Conservation (phyloP, 2,113 vertebrate genomes). For the Coptodon bakossiorum region DNA sequence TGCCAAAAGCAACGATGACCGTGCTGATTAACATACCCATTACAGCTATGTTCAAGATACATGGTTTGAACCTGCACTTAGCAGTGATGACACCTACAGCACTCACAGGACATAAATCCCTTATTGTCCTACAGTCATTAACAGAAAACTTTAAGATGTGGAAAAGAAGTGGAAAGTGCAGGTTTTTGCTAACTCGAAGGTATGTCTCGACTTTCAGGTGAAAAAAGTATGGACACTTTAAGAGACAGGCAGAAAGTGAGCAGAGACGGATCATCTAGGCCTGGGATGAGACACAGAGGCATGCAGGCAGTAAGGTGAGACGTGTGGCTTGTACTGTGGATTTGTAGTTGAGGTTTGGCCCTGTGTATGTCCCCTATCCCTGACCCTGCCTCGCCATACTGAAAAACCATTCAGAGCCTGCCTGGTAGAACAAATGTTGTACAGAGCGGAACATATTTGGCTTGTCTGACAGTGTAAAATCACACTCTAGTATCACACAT, state of each 20-base stretch:
- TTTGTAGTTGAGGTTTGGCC: conserved; percentile 57
- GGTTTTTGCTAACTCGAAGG: neutral
- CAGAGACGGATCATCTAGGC: neutral
- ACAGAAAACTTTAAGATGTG: neutral
- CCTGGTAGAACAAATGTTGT: conserved; percentile 57
- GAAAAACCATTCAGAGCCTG: conserved; percentile 54
- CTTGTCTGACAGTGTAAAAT: conserved; percentile 51
- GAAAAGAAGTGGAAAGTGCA: neutral
- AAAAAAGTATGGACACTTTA: neutral
- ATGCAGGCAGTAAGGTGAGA: conserved; percentile 36
- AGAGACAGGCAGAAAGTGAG: conserved; percentile 19
- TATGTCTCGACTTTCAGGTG: neutral
- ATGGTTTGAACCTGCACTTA: neutral
- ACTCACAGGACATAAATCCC: neutral
- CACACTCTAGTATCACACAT: conserved; percentile 44
- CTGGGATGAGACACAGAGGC: neutral
- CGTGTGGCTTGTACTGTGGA: conserved; percentile 38
- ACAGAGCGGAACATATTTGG: conserved; percentile 60
- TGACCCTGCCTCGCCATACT: conserved; percentile 53
- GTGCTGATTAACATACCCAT: neutral
- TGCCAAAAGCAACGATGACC: neutral
- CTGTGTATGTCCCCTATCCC: conserved; percentile 24
- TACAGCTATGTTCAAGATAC: neutral
- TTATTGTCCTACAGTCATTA: neutral
- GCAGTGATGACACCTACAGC: neutral